Percentiles rank a stretch among this genome's conserved stretches.
Conservation (phyloP, 1,140 invertebrate genomes). For the Melitaea cinxia region DNA sequence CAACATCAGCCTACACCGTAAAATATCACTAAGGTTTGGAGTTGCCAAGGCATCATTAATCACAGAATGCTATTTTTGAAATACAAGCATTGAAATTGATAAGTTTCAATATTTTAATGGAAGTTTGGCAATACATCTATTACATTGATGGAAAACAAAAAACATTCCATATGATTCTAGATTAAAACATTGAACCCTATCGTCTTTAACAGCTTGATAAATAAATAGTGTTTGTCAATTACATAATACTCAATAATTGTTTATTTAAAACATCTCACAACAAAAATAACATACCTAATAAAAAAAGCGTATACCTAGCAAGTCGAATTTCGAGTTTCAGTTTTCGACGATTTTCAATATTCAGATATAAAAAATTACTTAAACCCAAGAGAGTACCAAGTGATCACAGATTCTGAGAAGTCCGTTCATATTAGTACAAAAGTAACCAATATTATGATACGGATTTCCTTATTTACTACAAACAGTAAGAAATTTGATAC, state of each 20-base stretch:
- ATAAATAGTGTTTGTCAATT: constrained; percentile 41
- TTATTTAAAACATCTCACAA: constrained; percentile 51
- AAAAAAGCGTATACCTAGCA: constrained; percentile 59
- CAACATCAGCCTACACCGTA: constrained; percentile 44
- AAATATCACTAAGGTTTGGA: constrained; percentile 57
- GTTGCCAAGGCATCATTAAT: constrained; percentile 69
- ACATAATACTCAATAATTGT: constrained; percentile 35
- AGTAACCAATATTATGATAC: constrained; percentile 72
- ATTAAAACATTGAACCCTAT: constrained; percentile 22
- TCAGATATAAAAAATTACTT: constrained; percentile 75
- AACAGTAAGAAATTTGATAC: constrained; percentile 63
- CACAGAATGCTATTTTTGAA: constrained; percentile 68
- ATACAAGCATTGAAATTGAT: constrained; percentile 41
- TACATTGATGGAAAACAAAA: neutral
- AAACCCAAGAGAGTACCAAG: constrained; percentile 80
- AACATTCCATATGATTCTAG: neutral
- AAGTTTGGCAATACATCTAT: constrained; percentile 24
- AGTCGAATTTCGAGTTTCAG: constrained; percentile 65
- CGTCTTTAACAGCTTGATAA: constrained; percentile 27
- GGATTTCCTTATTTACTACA: constrained; percentile 67
- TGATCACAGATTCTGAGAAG: constrained; percentile 80
- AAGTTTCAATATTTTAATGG: constrained; percentile 40
- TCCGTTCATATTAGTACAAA: constrained; percentile 77
- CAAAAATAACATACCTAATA: constrained; percentile 57
- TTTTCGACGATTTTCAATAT: constrained; percentile 62